Evolutionary conservation across 37 sponge, comb jelly and placozoan species (phyloP).

Genomic region (Lycopodina hypogea): DNA sequence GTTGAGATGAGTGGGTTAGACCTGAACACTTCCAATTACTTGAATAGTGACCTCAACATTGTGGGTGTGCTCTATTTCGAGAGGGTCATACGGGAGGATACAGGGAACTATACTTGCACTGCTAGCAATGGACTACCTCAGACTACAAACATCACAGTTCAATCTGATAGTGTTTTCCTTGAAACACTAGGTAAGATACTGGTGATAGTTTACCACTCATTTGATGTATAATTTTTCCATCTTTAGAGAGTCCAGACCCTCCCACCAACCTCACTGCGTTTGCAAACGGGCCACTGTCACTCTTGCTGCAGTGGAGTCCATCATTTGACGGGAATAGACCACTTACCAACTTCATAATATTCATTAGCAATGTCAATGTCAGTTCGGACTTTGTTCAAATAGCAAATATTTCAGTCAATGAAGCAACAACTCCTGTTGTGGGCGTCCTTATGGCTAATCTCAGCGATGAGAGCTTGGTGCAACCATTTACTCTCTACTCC

Average conservation of each 20-base stretch:
- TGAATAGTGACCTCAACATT: constrained; percentile 23
- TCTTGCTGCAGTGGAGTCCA: constrained; percentile 43
- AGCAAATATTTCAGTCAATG: background rate
- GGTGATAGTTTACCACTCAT: background rate
- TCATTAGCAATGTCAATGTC: constrained; percentile 5
- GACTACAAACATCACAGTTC: constrained; percentile 6
- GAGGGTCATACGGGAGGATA: constrained; percentile 45
- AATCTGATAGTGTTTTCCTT: constrained; percentile 25
- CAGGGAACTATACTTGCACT: constrained; percentile 66
- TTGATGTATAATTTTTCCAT: background rate
- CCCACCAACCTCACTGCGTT: constrained; percentile 21
- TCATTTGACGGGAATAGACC: constrained; percentile 63
- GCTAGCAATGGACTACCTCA: constrained; percentile 32
- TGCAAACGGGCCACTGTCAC: constrained; percentile 15
- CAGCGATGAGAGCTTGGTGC: constrained; percentile 6
- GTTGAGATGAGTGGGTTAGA: constrained; percentile 4
- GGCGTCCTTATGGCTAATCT: constrained; percentile 19
- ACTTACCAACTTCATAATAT: constrained; percentile 29
- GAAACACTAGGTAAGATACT: constrained; percentile 43
- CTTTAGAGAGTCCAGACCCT: constrained; percentile 63
- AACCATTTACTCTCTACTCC: constrained; percentile 55
- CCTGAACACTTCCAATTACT: background rate
- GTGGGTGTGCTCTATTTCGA: constrained; percentile 40
- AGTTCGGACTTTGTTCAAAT: background rate
- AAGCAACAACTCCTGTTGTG: background rate